Evolutionary conservation across 2,888 invertebrate species (phyloP).

Genomic region (Cosmorhoe ocellata): DNA sequence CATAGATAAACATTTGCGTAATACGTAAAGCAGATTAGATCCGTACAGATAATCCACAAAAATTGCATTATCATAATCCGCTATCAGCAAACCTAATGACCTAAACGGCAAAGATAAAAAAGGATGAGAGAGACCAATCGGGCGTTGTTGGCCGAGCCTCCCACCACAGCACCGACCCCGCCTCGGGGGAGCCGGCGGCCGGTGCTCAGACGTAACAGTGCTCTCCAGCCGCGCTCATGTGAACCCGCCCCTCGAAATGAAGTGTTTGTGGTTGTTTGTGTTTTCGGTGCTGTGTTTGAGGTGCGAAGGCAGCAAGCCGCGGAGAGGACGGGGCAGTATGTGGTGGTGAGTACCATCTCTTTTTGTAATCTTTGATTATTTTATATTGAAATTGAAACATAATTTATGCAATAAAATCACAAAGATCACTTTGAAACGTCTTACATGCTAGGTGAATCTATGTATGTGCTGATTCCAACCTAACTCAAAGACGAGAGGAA

Average conservation of each 20-base stretch:
- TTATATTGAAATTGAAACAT: background rate
- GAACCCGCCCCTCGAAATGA: slow-evolving; percentile 75
- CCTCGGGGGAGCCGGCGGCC: slow-evolving; percentile 53
- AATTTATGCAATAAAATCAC: too few species aligned
- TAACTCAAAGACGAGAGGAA: too few species aligned
- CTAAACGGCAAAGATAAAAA: slow-evolving; percentile 45
- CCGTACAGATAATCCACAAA: slow-evolving; percentile 21
- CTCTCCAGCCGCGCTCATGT: slow-evolving; percentile 73
- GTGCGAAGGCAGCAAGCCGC: slow-evolving; percentile 83
- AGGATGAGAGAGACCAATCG: slow-evolving; percentile 66
- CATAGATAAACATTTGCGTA: slow-evolving; percentile 5
- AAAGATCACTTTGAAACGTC: too few species aligned
- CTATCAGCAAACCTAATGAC: slow-evolving; percentile 56
- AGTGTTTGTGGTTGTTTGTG: slow-evolving; percentile 81
- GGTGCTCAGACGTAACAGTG: slow-evolving; percentile 64
- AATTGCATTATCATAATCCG: slow-evolving; percentile 33
- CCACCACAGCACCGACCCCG: slow-evolving; percentile 69
- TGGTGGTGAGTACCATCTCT: slow-evolving; percentile 89
- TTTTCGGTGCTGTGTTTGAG: slow-evolving; percentile 79
- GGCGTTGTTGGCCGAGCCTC: slow-evolving; percentile 71
- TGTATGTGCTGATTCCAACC: too few species aligned
- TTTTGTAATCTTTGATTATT: slow-evolving; percentile 14
- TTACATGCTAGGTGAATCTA: too few species aligned
- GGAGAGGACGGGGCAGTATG: slow-evolving; percentile 93
- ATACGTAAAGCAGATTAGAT: slow-evolving; percentile 17